A percentile compares a stretch with the other conserved stretches of the same genome.
Conservation (phyloP, 2,113 vertebrate species). For the Gobio gobio region DNA sequence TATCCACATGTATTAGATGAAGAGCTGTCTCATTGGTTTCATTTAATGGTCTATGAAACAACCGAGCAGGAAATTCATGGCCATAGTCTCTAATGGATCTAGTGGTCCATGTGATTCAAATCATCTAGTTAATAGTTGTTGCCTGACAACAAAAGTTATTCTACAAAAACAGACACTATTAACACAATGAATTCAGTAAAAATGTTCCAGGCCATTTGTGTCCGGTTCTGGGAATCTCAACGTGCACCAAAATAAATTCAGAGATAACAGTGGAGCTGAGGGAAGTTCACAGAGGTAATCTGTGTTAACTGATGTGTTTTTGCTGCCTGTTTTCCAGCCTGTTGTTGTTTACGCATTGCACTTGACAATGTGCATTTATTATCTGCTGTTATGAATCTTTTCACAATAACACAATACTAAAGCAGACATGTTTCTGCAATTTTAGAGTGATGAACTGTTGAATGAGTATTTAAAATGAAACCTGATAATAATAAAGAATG, state of each 20-base stretch:
- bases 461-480: not conserved
- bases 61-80: not conserved
- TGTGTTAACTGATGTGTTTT: slow-evolving; percentile 21
- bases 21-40: not conserved
- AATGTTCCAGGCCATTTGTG: slow-evolving; percentile 5
- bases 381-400: slow-evolving; percentile 12
- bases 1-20: not conserved
- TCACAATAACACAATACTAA: not conserved
- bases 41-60: not conserved
- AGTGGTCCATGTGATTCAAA: not conserved
- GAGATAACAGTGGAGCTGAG: not conserved
- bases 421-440: slow-evolving; percentile 8
- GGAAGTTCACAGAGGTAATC: not conserved
- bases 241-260: not conserved
- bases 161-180: not conserved
- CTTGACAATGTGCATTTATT: slow-evolving; percentile 8
- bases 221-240: slow-evolving; percentile 2
- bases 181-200: not conserved
- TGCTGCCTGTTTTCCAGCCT: slow-evolving; percentile 10
- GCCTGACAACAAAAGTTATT: not conserved
- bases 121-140: not conserved
- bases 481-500: not conserved
- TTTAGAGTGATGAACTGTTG: not conserved
- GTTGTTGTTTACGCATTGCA: slow-evolving; percentile 36
- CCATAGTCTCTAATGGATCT: not conserved